phyloP scores from a whole-genome alignment of 2,797 vertebrate genomes.

The Sebastes goodei region DNA sequence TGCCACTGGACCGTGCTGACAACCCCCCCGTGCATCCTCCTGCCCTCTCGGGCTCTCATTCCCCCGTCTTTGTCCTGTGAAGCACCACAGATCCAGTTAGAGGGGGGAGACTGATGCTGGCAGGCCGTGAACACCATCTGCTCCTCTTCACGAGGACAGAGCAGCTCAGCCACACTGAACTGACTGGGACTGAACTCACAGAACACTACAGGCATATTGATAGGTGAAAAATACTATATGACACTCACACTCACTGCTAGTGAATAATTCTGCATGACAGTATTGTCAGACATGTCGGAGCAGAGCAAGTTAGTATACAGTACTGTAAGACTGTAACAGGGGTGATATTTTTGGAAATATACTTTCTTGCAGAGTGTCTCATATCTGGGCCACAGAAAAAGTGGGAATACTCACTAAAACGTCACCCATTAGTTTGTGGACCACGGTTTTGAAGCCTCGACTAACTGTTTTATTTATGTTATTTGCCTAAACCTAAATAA shows the following conservation, averaged over 20 bases:
- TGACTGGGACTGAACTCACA: neutral
- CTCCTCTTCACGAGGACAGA: conserved; percentile 40
- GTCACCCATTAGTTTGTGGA: no score
- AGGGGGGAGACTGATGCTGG: conserved; percentile 47
- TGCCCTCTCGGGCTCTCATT: conserved; percentile 22
- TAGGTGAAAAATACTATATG: neutral
- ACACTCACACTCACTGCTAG: neutral
- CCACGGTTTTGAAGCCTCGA: no score
- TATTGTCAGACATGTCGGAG: neutral
- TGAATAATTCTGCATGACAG: neutral
- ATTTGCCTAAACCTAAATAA: no score
- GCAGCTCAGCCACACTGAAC: conserved; percentile 2
- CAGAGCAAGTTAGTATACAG: neutral
- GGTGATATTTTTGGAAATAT: neutral
- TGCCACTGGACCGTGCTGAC: conserved; percentile 17
- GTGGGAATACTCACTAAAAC: no score
- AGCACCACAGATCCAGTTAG: conserved; percentile 46
- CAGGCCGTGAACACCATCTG: conserved; percentile 66
- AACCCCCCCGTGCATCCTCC: conserved; percentile 1
- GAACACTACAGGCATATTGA: neutral
- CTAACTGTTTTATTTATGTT: no score
- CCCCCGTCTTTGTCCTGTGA: conserved; percentile 51
- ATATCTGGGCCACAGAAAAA: no score
- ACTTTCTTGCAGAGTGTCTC: no score
- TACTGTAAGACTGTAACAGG: neutral